Conservation (phyloP, 1,140 invertebrate genomes). For the Drosophila mojavensis region DNA sequence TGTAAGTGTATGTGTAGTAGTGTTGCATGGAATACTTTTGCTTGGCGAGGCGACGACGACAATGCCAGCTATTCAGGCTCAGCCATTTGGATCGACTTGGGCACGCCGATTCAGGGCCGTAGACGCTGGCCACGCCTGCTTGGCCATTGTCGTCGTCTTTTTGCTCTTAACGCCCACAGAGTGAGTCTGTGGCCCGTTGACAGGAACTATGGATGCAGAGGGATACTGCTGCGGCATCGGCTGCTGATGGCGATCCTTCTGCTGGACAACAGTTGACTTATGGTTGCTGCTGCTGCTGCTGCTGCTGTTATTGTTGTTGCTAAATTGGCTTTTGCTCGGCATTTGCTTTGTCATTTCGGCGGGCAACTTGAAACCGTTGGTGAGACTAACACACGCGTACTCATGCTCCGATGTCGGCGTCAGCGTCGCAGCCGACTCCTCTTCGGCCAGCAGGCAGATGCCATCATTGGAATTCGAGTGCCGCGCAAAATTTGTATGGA, state of each 20-base stretch:
- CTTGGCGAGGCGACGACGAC: constrained; percentile 41
- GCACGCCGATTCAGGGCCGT: constrained; percentile 67
- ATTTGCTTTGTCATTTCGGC: constrained; percentile 57
- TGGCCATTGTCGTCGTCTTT: constrained; percentile 44
- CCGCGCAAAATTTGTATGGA: constrained; percentile 75
- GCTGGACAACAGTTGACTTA: constrained; percentile 25
- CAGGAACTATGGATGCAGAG: constrained; percentile 76
- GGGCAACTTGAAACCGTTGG: constrained; percentile 74
- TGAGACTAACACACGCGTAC: constrained; percentile 61
- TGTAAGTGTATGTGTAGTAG: constrained; percentile 41
- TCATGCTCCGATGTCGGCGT: constrained; percentile 77
- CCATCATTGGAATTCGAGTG: constrained; percentile 81
- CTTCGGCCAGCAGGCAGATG: constrained; percentile 79
- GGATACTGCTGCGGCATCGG: constrained; percentile 52
- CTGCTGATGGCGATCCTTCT: constrained; percentile 60
- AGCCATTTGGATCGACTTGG: constrained; percentile 82
- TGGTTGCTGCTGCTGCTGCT: constrained; percentile 26
- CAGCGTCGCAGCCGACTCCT: constrained; percentile 76
- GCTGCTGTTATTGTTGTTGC: constrained; percentile 42
- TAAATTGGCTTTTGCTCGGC: constrained; percentile 28
- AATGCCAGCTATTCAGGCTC: constrained; percentile 28
- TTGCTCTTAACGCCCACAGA: constrained; percentile 58
- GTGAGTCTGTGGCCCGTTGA: constrained; percentile 60
- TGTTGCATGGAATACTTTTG: constrained; percentile 73
- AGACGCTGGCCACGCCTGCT: constrained; percentile 67